A percentile compares a stretch with the other conserved stretches of the same genome.
Evolutionary conservation across 2,113 vertebrate genomes (phyloP).

Genomic region (Ceyx cyanopectus): DNA sequence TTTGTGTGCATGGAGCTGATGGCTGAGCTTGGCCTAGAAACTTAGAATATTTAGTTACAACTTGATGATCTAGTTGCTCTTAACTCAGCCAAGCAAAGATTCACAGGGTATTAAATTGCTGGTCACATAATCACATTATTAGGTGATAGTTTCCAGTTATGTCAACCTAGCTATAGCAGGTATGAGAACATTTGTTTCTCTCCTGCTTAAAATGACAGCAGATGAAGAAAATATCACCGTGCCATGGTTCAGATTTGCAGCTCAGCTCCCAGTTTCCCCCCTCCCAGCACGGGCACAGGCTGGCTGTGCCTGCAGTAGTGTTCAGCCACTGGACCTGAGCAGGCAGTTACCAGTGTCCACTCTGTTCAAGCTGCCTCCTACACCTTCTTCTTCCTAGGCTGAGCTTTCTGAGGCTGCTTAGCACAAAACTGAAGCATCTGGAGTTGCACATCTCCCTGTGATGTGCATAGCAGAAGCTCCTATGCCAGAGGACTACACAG

Average conservation of each 20-base stretch:
- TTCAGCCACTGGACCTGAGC: not conserved
- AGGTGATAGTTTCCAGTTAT: not conserved
- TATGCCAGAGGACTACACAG: not conserved
- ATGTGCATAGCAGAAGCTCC: not conserved
- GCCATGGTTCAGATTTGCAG: not conserved
- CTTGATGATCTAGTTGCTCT: not conserved
- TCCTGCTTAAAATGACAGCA: not conserved
- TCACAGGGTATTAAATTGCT: slow-evolving; percentile 32
- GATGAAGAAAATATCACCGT: not conserved
- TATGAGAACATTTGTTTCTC: not conserved
- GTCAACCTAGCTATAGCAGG: not conserved
- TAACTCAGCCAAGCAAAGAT: not conserved
- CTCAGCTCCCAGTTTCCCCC: not conserved
- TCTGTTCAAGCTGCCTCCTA: not conserved
- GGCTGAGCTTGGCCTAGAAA: not conserved
- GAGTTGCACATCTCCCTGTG: not conserved
- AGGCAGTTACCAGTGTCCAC: not conserved
- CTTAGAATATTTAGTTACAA: not conserved
- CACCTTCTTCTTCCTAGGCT: not conserved
- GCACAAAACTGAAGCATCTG: not conserved
- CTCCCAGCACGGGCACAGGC: not conserved
- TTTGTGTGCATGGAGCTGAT: not conserved
- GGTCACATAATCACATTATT: not conserved
- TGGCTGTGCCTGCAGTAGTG: not conserved
- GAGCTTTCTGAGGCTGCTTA: not conserved